phyloP scores from a whole-genome alignment of 2,797 vertebrate genomes.

The Astyanax mexicanus region DNA sequence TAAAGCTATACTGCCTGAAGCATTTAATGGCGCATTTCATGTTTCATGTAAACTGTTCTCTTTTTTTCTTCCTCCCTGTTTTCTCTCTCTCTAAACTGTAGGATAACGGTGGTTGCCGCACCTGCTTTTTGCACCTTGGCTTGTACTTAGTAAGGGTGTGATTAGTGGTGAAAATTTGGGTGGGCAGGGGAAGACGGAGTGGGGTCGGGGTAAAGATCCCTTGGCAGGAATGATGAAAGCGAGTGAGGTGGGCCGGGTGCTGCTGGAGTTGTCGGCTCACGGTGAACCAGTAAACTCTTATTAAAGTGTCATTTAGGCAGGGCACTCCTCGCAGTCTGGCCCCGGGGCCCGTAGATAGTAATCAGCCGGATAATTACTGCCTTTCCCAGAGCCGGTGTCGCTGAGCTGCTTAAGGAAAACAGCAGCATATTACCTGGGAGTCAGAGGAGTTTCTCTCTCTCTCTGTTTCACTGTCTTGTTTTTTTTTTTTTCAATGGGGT shows the following conservation, averaged over 20 bases:
- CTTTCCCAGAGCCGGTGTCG: conserved; percentile 67
- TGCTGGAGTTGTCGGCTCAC: conserved; percentile 55
- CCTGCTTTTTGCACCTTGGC: conserved; percentile 23
- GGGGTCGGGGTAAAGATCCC: conserved; percentile 14
- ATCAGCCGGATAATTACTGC: conserved; percentile 81
- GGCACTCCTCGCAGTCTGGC: conserved; percentile 78
- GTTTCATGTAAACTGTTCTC: not conserved
- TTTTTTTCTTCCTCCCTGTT: not conserved
- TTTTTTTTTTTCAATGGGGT: conserved; percentile 54
- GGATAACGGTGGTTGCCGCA: conserved; percentile 23
- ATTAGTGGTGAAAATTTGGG: conserved; percentile 29
- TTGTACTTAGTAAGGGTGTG: conserved; percentile 38
- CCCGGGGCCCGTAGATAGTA: conserved; percentile 80
- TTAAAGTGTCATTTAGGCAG: conserved; percentile 82
- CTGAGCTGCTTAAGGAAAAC: conserved; percentile 65
- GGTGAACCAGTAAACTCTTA: conserved; percentile 72
- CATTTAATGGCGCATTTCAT: no score
- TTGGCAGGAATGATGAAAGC: conserved; percentile 69
- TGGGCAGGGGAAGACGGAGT: conserved; percentile 34
- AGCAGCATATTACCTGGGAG: conserved; percentile 73
- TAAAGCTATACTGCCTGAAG: conserved; percentile 32
- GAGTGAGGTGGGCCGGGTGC: conserved; percentile 58
- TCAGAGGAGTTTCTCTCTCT: conserved; percentile 58
- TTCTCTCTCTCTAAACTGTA: conserved; percentile 9
- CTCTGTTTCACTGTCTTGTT: not conserved